These are phyloP conservation scores for Vimba vimba DNA, from an alignment of 2,113 vertebrate species.

Conservation along the genomic window DNA sequence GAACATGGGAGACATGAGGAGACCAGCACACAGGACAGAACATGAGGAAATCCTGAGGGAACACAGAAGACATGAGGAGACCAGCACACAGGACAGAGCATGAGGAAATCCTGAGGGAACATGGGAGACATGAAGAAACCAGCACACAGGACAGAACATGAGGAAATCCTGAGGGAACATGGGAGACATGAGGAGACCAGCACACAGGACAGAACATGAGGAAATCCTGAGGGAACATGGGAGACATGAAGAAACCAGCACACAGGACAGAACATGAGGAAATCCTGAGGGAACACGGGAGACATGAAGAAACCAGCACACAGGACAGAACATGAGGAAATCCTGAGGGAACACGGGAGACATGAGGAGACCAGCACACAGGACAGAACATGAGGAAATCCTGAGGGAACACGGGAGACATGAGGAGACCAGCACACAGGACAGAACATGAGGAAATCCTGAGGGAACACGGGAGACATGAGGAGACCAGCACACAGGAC, in stretches of 20 bases:
- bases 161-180: too few species aligned
- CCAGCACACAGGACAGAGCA: background rate
- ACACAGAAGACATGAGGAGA: too few species aligned
- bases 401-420: too few species aligned
- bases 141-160: background rate
- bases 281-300: conserved; percentile 68
- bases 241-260: too few species aligned
- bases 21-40: background rate
- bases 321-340: background rate
- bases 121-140: too few species aligned
- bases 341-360: too few species aligned
- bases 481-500: background rate
- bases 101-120: too few species aligned
- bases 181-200: too few species aligned
- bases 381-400: background rate
- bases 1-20: background rate
- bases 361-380: background rate
- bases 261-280: background rate
- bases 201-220: background rate
- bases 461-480: too few species aligned
- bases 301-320: background rate
- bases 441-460: background rate
- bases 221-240: too few species aligned
- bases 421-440: background rate
- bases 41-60: too few species aligned